Evolutionary conservation across 1,140 invertebrate species (phyloP), one percentile per base, ranked within the genome.

Genomic region (Drosophila arizonae): DNA sequence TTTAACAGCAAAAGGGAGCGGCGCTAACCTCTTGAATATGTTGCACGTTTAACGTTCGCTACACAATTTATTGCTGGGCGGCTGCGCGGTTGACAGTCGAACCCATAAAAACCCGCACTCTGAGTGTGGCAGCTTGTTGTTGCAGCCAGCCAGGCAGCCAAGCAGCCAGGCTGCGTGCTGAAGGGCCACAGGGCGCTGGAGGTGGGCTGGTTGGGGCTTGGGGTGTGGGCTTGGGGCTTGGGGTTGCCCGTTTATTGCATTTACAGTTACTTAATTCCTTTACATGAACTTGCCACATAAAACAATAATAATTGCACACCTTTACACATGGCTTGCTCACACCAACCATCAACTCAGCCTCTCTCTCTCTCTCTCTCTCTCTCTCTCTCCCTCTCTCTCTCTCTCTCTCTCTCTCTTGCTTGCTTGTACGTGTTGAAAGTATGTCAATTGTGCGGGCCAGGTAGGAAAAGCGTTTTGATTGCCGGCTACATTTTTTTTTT

Each of bases 231-330:
- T 9, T 36, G 33, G 9, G 10, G 3, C 10, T 52, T 13, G n/a
- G 30, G 66, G 55, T 26, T 81, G 75, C 58, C 39, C 79, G 79
- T 86, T 86, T 86, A 86, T 86, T 76, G 71, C 82, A 68, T 87
- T 79, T 87, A 82, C 84, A 86, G 82, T 86, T 86, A 87, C 84
- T 86, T 88, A 86, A 86, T 86, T 86, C 82, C 71, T 86, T 86
- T 82, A 79, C 82, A 82, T 86, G 82, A 86, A 86, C 79, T 86
- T 88, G 79, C 84, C 82, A 79, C 82, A 88, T 75, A 87, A 86
- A 78, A 87, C 82, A 86, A 81, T 80, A 86, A 86, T 86, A 86
- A 86, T 86, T 86, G 77, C 68, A 78, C 57, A 69, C 81, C 74
- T 78, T 66, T 50, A 50, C 51, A 46, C 26, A 50, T 43, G 39